These are phyloP conservation scores for Cladorhizidae sp. DNA, from an alignment of 37 sponge, comb jelly and placozoan species.

Conservation along the genomic window DNA sequence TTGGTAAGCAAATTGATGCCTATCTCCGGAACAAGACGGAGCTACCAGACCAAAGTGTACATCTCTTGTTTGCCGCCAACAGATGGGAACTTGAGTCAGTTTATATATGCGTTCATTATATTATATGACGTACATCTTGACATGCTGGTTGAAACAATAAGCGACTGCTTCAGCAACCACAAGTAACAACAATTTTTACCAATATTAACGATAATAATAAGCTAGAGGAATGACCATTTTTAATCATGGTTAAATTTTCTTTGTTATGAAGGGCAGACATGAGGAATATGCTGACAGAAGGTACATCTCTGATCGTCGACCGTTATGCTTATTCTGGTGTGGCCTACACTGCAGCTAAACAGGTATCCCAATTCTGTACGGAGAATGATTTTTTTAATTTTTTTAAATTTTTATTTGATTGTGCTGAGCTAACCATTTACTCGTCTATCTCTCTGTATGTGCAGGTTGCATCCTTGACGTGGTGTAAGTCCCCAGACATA, in stretches of 20 bases:
- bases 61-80: constrained; percentile 93
- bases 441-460: not conserved
- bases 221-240: too few species aligned
- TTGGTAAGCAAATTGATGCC: constrained; percentile 74
- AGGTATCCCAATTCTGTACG: too few species aligned
- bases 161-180: too few species aligned
- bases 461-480: constrained; percentile 67
- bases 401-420: too few species aligned
- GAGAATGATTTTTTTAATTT: not conserved
- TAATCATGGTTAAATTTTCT: too few species aligned
- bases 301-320: constrained; percentile 87
- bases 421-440: not conserved
- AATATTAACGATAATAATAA: too few species aligned
- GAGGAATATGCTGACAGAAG: constrained; percentile 38
- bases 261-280: constrained; percentile 43
- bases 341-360: constrained; percentile 91
- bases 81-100: constrained; percentile 83
- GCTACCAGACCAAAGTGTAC: constrained; percentile 74
- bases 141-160: too few species aligned
- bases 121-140: not conserved
- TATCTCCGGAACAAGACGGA: constrained; percentile 70
- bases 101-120: not conserved
- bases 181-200: too few species aligned
- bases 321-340: constrained; percentile 93
- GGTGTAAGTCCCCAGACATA: constrained; percentile 83